A percentile compares a stretch with the other conserved stretches of the same genome.
phyloP scores from a whole-genome alignment of 2,888 invertebrate genomes.

The Ethmia dodecea region DNA sequence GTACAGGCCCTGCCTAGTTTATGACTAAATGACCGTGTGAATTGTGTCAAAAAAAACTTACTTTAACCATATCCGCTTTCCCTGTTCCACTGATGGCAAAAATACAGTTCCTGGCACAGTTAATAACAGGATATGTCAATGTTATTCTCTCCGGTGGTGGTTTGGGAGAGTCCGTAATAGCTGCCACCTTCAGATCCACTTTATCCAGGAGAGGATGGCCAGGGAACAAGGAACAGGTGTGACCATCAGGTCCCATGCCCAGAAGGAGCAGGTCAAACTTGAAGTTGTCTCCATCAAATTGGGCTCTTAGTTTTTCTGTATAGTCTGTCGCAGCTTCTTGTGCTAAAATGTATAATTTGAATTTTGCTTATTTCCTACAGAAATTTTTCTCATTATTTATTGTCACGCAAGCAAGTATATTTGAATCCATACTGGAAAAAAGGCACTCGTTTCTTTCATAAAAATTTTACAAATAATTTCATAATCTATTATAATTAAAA shows the following conservation, averaged over 20 bases:
- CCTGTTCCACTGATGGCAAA: constrained; percentile 91
- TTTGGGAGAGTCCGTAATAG: constrained; percentile 96
- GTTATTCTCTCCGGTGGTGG: constrained; percentile 95
- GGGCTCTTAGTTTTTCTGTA: constrained; percentile 78
- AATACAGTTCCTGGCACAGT: constrained; percentile 88
- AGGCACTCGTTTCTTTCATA: no score
- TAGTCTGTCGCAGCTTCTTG: constrained; percentile 88
- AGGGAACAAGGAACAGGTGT: constrained; percentile 98
- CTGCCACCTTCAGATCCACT: constrained; percentile 78
- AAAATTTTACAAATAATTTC: no score
- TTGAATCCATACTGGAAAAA: no score
- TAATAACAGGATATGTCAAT: constrained; percentile 93
- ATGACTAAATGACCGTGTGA: no score
- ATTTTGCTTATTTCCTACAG: no score
- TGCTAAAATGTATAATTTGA: constrained; percentile 68
- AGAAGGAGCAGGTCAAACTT: constrained; percentile 92
- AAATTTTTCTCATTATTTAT: not conserved
- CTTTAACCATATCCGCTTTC: constrained; percentile 94
- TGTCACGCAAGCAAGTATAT: no score
- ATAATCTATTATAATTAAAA: no score
- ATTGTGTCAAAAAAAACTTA: constrained; percentile 45
- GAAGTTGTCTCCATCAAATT: constrained; percentile 74
- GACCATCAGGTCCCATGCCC: constrained; percentile 99
- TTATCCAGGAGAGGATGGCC: constrained; percentile 83
- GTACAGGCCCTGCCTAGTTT: no score